Base-by-base conservation (phyloP, 2,888 invertebrate genomes). In the Drosophila prolongata region DNA sequence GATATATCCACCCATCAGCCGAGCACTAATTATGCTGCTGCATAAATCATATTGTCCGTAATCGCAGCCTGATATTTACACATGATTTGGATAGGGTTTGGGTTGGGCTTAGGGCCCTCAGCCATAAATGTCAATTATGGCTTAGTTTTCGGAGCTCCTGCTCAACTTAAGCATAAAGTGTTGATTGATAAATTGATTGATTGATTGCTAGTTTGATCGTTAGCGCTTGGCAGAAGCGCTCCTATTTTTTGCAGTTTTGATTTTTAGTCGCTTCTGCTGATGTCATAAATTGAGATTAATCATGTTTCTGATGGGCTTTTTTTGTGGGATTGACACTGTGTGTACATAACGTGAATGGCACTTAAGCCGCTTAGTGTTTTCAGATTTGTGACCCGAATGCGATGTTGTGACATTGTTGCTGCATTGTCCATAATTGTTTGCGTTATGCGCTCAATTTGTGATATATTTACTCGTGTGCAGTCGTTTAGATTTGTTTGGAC, bases 241-340 rank as follows among this genome's bases (percentile, higher is more conserved):
- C 24, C 38, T 50, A 24, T 13, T 60, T 64, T 58, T 40, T 42
- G 14, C 9, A 4, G 35, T n/a, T 42, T 52, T 67, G 47, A 35
- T 46, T 52, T 59, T 30, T 24, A 0, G 11, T 14, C 67, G 44
- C 40, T 54, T 14, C 57, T 19, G 69, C 19, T 47, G 46, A 78
- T 86, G 86, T 80, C 88, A 86, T 88, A 85, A 89, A 86, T 86
- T 80, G 83, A 89, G 85, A 89, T 86, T 86, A 86, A 86, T 88
- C 89, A 78, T 86, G 88, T 79, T 74, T 71, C 69, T 57, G 74
- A 78, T 80, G 73, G 73, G 74, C 61, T 13, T 30, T 43, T 44
- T 46, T 24, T 24, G 24, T 24, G 47, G 30, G 30, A 30, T 30
- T 49, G 70, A 50, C 27, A 16, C 16, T 54, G 49, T 54, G 56